Evolutionary conservation across 2,113 vertebrate genomes (phyloP), one percentile per base, ranked within the genome.

Genomic region (Cyprinus carpio): DNA sequence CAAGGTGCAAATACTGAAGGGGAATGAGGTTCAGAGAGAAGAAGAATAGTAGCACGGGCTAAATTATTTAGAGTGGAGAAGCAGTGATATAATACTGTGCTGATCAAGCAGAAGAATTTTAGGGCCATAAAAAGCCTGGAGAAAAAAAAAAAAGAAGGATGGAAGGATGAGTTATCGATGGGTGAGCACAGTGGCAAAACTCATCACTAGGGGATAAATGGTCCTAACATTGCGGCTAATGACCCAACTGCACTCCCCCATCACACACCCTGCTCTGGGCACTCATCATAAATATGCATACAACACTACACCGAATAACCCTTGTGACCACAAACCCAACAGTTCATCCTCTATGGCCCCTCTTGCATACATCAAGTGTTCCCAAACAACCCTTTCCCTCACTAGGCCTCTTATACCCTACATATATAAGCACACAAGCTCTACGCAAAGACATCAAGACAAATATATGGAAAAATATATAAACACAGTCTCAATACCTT

Each of bases 141-240:
- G 18, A 81, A 82, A 84, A 81, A 84, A 84, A 81, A 84, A 85
- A 86, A 75, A 81, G 82, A 78, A 79, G 75, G 74, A 82, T 69
- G 77, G 74, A 89, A 85, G 80, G 90, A 93, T 92, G 87, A 91
- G 86, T 84, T 90, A 83, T 89, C 87, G 91, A 89, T 87, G 82
- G 84, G 60, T 40, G 82, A 64, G 78, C 86, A 82, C 84, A 87
- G 85, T 37, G 77, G 83, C 80, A 40, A 89, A 90, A 91, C 88
- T 89, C 88, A 90, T 90, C 87, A 87, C 43, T 78, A 81, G 84
- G 40, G 75, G 85, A 92, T 90, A 81, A 85, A 86, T 90, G 83
- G 60, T 85, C 60, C 86, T 87, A 89, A 79, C 81, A 71, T 56
- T 79, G 81, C 51, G 16, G 76, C 72, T 87, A 88, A 88, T 71